Evolutionary conservation across 1,140 invertebrate species (phyloP).

Genomic region (Listronotus bonariensis): DNA sequence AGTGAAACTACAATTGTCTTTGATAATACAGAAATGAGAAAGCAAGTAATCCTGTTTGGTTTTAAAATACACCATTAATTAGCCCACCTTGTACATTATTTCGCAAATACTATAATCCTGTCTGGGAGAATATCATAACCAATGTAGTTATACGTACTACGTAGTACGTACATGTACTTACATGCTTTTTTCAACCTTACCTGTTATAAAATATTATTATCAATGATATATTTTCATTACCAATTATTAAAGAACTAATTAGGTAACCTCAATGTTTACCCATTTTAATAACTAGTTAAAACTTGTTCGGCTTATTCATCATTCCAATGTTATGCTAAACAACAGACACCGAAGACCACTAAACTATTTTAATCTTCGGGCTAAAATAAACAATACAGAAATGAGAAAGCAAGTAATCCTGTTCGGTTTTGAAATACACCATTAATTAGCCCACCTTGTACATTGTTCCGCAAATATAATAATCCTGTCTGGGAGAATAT

Average conservation of each 20-base stretch:
- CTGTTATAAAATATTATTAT: no score
- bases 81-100: conserved; percentile 16
- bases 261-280: no score
- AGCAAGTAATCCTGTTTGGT: conserved; percentile 5
- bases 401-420: conserved; percentile 8
- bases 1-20: no score
- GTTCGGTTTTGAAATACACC: conserved; percentile 2
- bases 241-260: no score
- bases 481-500: conserved; percentile 14
- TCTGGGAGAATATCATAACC: conserved; percentile 16
- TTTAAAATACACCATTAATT: conserved; percentile 16
- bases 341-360: no score
- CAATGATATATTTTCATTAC: no score
- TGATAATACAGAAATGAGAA: conserved; percentile 2
- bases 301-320: no score
- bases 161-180: conserved; percentile 5
- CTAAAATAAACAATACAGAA: conserved; percentile 5
- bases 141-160: conserved; percentile 8
- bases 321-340: no score
- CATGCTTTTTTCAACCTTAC: no score
- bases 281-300: no score
- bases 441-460: conserved; percentile 18
- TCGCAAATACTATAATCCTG: conserved; percentile 18
- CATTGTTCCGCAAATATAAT: conserved; percentile 23
- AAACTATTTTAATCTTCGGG: no score